These are phyloP conservation scores for Gymnopithys bicolor DNA, from an alignment of 2,797 vertebrate species.

Conservation along the genomic window DNA sequence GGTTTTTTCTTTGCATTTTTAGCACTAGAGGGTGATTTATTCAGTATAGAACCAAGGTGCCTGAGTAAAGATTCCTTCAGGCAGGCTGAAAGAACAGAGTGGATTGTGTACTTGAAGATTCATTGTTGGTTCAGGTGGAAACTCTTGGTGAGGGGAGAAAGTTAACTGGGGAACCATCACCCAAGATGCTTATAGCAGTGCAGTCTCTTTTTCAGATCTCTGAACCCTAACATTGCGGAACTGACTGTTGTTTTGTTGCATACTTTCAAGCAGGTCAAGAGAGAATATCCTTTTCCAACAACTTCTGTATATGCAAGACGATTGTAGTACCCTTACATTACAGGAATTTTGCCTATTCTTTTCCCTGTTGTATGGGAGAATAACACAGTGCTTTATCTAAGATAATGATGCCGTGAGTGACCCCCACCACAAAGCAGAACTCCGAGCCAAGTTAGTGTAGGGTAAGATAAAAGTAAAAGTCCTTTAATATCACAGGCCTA, in stretches of 20 bases:
- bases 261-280: not conserved
- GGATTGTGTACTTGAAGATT: not conserved
- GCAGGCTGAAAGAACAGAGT: not conserved
- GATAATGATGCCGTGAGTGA: no score
- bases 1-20: not conserved
- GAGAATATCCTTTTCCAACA: not conserved
- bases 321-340: not conserved
- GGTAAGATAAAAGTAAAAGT: no score
- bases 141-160: not conserved
- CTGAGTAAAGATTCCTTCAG: not conserved
- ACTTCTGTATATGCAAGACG: not conserved
- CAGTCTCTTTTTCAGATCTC: not conserved
- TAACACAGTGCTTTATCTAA: not conserved
- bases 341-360: not conserved
- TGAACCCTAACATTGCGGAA: not conserved
- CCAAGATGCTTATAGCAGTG: not conserved
- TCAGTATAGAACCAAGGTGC: not conserved
- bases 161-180: not conserved
- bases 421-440: no score
- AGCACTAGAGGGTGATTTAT: conserved; percentile 13
- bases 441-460: no score
- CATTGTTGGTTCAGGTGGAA: not conserved
- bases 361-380: not conserved
- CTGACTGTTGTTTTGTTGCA: not conserved
- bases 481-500: no score